A percentile compares a stretch with the other conserved stretches of the same genome.
Conservation (phyloP, 2,113 vertebrate species). For the Mormyrus iriodes region DNA sequence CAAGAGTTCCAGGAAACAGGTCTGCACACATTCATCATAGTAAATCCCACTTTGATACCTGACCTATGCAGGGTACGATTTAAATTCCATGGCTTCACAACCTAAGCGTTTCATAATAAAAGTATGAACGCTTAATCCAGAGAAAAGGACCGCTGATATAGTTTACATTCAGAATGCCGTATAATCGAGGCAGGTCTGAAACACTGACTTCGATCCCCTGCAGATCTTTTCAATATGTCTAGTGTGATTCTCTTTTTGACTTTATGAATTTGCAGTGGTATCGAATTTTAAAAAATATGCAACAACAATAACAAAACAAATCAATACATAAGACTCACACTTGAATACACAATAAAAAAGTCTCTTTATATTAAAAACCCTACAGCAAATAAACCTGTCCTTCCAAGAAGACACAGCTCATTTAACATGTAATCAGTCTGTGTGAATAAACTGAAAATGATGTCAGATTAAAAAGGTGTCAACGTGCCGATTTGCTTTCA, state of each 20-base stretch:
- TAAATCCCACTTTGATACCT: not conserved
- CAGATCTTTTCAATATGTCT: not conserved
- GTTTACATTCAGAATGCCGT: not conserved
- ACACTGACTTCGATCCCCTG: conserved; percentile 37
- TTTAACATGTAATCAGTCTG: not conserved
- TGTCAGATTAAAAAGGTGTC: not conserved
- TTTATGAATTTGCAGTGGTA: not conserved
- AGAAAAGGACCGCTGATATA: not conserved
- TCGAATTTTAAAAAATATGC: not conserved
- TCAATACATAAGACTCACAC: not conserved
- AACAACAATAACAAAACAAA: not conserved
- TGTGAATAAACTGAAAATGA: not conserved
- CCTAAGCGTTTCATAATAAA: not conserved
- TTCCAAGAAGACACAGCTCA: not conserved
- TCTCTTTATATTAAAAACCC: not conserved
- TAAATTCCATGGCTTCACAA: not conserved
- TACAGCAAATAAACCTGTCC: not conserved
- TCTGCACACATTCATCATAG: not conserved
- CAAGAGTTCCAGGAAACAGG: not conserved
- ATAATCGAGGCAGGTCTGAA: conserved; percentile 42
- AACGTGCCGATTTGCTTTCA: not conserved
- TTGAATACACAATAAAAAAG: not conserved
- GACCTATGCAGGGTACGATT: not conserved
- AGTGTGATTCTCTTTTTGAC: not conserved
- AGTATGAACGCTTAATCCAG: not conserved